These are phyloP conservation scores for Lipotes vexillifer DNA, from an alignment of 2,113 vertebrate genomes.

Conservation along the genomic window DNA sequence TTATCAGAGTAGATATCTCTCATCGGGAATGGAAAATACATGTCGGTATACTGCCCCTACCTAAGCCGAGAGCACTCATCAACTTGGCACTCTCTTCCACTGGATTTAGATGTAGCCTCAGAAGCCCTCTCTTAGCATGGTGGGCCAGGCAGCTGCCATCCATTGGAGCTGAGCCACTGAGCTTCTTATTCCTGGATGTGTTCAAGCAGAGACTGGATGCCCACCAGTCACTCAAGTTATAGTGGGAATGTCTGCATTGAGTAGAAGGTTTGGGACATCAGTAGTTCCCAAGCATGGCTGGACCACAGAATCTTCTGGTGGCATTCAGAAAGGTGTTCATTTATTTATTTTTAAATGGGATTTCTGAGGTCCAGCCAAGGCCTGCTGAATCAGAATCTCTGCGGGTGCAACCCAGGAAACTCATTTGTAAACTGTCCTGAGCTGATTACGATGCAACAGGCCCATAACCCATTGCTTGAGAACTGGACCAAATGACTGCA, in stretches of 20 bases:
- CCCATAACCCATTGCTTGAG: background rate
- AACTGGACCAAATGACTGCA: background rate
- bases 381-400: background rate
- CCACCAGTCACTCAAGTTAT: background rate
- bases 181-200: background rate
- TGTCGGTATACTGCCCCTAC: background rate
- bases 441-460: background rate
- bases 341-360: slow-evolving; percentile 4
- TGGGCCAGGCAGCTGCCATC: fast-evolving
- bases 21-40: background rate
- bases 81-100: background rate
- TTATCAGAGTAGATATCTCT: background rate
- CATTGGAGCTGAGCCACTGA: background rate
- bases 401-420: background rate
- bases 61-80: too few relatives aligned
- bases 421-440: background rate
- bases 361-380: background rate
- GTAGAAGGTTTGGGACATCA: background rate
- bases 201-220: background rate
- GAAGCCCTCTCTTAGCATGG: background rate
- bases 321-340: background rate
- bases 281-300: background rate
- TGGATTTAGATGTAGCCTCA: background rate
- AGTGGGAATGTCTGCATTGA: background rate
- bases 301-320: background rate